Evolutionary conservation across 2,888 invertebrate genomes (phyloP).

Genomic region (Ctenicera cuprea): DNA sequence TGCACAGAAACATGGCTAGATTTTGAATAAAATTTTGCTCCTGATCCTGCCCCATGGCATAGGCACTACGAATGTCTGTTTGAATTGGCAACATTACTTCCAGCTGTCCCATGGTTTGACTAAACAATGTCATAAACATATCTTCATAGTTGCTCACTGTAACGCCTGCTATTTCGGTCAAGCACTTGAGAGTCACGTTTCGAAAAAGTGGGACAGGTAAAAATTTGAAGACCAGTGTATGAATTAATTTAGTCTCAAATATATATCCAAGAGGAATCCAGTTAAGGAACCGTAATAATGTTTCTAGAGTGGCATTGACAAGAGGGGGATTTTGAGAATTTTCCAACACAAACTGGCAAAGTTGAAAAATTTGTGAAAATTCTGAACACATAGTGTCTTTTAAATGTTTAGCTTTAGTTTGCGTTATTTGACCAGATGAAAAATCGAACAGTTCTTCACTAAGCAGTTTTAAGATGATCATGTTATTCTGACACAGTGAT

Average conservation of each 20-base stretch:
- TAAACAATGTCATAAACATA: constrained; percentile 92
- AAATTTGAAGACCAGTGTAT: constrained; percentile 96
- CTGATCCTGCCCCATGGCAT: constrained; percentile 94
- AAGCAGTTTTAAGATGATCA: constrained; percentile 97
- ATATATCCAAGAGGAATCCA: constrained; percentile 99
- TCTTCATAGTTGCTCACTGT: constrained; percentile 93
- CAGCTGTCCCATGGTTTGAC: constrained; percentile 93
- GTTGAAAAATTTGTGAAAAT: constrained; percentile 98
- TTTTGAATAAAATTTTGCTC: constrained; percentile 99
- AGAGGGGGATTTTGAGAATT: constrained; percentile 98
- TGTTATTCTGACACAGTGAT: constrained; percentile 99
- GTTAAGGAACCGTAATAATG: constrained; percentile 95
- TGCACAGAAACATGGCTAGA: constrained; percentile 96
- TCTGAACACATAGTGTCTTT: constrained; percentile 99
- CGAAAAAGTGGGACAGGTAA: constrained; percentile 98
- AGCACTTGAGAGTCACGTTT: constrained; percentile 97
- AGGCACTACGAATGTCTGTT: constrained; percentile 95
- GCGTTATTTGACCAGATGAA: constrained; percentile 97
- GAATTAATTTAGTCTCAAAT: constrained; percentile 98
- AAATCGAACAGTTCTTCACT: constrained; percentile 99
- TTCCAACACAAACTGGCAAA: constrained; percentile 98
- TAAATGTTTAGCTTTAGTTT: constrained; percentile 98
- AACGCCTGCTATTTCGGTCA: constrained; percentile 98
- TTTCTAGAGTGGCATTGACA: constrained; percentile 97
- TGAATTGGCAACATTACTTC: constrained; percentile 93